phyloP scores from a whole-genome alignment of 2,797 vertebrate species.

The Pseudocheirus occidentalis region DNA sequence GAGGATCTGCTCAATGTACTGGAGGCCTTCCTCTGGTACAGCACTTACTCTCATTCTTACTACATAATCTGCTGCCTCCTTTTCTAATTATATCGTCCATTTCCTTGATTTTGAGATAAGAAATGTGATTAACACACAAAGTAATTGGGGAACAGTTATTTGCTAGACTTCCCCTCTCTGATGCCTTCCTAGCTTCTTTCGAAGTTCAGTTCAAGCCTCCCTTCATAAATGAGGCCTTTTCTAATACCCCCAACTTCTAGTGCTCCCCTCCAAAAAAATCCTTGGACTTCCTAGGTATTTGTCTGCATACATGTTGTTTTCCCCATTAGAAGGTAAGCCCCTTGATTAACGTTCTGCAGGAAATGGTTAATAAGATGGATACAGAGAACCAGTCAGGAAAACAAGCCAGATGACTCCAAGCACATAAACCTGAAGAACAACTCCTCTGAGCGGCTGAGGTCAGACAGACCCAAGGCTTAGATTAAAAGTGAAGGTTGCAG shows the following conservation, averaged over 20 bases:
- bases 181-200: not conserved
- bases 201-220: not conserved
- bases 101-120: not conserved
- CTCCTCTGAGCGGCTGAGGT: no score
- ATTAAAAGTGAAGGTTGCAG: no score
- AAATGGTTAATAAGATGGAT: no score
- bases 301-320: not conserved
- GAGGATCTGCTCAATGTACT: not conserved
- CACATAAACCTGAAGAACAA: no score
- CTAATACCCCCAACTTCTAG: not conserved
- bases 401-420: no score
- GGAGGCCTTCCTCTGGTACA: not conserved
- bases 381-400: no score
- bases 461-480: no score
- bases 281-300: not conserved
- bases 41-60: not conserved
- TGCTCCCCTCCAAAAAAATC: not conserved
- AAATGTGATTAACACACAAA: not conserved
- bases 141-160: not conserved
- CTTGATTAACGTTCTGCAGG: not conserved
- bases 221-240: not conserved
- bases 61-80: not conserved
- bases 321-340: not conserved
- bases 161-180: not conserved
- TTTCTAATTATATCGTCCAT: not conserved